phyloP scores from a whole-genome alignment of 1,140 invertebrate species.

The Dufourea novaeangliae region DNA sequence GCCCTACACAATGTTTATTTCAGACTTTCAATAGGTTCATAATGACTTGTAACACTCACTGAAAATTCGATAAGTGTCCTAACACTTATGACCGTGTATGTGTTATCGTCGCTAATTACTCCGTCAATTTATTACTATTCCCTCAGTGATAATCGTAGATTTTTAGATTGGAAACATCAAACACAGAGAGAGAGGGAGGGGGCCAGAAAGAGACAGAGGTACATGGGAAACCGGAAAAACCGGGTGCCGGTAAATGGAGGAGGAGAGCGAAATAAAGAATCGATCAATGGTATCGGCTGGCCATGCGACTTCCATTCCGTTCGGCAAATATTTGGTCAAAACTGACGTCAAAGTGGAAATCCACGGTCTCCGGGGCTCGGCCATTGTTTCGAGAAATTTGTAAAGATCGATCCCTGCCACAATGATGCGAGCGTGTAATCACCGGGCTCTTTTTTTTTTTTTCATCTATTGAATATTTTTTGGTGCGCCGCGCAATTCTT shows the following conservation, averaged over 20 bases:
- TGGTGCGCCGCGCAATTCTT: constrained; percentile 52
- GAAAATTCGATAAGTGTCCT: too few species aligned
- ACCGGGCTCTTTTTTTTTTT: constrained; percentile 35
- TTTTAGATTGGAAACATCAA: constrained; percentile 1
- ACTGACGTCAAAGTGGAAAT: constrained; percentile 62
- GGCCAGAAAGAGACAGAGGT: not conserved
- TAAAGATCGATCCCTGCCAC: constrained; percentile 57
- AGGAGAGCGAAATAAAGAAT: constrained; percentile 51
- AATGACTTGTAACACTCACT: too few species aligned
- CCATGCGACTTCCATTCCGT: constrained; percentile 59
- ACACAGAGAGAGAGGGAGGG: not conserved
- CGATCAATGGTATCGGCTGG: constrained; percentile 44
- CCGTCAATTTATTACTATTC: too few species aligned
- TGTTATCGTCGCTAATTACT: too few species aligned
- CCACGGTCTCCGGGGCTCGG: constrained; percentile 41
- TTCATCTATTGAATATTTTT: constrained; percentile 54
- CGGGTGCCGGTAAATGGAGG: not conserved
- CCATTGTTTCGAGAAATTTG: constrained; percentile 65
- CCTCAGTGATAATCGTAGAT: not conserved
- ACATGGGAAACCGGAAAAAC: not conserved
- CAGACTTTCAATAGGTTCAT: too few species aligned
- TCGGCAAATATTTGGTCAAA: constrained; percentile 67
- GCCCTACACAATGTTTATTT: too few species aligned
- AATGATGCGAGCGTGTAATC: constrained; percentile 59
- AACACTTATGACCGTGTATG: too few species aligned